A percentile compares a stretch with the other conserved stretches of the same genome.
phyloP scores from a whole-genome alignment of 2,888 invertebrate species.

The Drepana falcataria region DNA sequence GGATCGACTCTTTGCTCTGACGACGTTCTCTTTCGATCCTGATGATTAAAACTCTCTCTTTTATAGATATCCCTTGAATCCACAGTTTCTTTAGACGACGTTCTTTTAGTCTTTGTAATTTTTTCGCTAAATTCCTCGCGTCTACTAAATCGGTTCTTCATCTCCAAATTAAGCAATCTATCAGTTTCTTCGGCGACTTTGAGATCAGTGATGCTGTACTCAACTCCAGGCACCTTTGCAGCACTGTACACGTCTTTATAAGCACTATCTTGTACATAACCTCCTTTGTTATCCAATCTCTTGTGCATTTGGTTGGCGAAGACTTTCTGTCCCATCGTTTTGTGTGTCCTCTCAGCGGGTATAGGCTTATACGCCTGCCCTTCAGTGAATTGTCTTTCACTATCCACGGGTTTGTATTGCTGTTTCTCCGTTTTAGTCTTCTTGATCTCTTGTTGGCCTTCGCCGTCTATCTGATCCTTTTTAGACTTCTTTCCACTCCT shows the following conservation, averaged over 20 bases:
- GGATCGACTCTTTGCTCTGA: slow-evolving; percentile 64
- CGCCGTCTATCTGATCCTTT: slow-evolving; percentile 68
- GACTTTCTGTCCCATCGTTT: slow-evolving; percentile 67
- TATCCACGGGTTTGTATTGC: slow-evolving; percentile 58
- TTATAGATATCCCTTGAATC: slow-evolving; percentile 33
- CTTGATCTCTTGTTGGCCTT: slow-evolving; percentile 58
- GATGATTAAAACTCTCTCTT: slow-evolving; percentile 55
- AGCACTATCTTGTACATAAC: slow-evolving; percentile 69
- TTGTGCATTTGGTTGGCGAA: slow-evolving; percentile 75
- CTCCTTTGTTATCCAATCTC: slow-evolving; percentile 71
- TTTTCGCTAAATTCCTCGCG: slow-evolving; percentile 62
- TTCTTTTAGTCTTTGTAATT: slow-evolving; percentile 47
- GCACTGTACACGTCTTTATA: slow-evolving; percentile 72
- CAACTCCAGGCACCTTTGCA: slow-evolving; percentile 65
- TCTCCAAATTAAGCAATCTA: slow-evolving; percentile 64
- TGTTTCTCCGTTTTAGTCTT: slow-evolving; percentile 61
- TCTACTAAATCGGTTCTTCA: slow-evolving; percentile 58
- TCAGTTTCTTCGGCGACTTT: slow-evolving; percentile 73
- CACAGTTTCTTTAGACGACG: slow-evolving; percentile 58
- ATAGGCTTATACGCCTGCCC: slow-evolving; percentile 57
- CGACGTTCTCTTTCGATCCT: slow-evolving; percentile 56
- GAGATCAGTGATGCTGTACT: slow-evolving; percentile 72
- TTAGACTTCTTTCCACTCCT: slow-evolving; percentile 86
- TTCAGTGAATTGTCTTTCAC: slow-evolving; percentile 46
- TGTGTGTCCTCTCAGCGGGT: slow-evolving; percentile 65